These are phyloP conservation scores for Amblyteles armatorius DNA, from an alignment of 2,888 invertebrate genomes.

Conservation along the genomic window DNA sequence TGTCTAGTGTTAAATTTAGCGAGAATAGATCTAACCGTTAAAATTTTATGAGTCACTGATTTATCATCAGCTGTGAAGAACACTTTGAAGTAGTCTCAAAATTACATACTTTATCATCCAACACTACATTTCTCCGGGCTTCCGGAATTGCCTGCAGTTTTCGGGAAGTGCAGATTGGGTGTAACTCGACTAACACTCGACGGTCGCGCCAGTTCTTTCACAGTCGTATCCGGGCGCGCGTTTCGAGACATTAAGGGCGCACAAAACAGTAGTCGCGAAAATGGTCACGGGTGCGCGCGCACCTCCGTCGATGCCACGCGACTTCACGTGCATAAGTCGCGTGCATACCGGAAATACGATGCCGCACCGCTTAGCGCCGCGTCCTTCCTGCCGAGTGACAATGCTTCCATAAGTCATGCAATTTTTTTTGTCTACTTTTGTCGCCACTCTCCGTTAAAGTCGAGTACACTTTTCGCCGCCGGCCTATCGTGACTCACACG, in stretches of 20 bases:
- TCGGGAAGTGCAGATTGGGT: conserved; percentile 53
- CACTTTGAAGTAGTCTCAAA: no score
- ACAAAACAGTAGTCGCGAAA: conserved; percentile 36
- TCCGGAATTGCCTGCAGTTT: conserved; percentile 26
- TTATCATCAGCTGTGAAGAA: no score
- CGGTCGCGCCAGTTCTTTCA: conserved; percentile 46
- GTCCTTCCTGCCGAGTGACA: conserved; percentile 49
- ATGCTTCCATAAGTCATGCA: conserved; percentile 30
- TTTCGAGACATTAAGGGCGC: conserved; percentile 22
- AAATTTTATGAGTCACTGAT: no score
- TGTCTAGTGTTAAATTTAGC: no score
- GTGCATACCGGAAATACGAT: conserved; percentile 78
- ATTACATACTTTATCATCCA: background rate
- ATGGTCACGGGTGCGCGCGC: conserved; percentile 67
- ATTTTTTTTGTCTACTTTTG: background rate
- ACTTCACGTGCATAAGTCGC: conserved; percentile 81
- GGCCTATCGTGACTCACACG: background rate
- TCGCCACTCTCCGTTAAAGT: background rate
- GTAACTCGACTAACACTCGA: conserved; percentile 45
- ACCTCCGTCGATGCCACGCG: conserved; percentile 75
- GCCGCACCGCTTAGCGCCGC: conserved; percentile 76
- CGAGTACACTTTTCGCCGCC: background rate
- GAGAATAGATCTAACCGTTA: no score
- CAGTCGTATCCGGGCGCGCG: conserved; percentile 41
- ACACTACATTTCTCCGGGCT: conserved; percentile 3